Evolutionary conservation across 2,113 vertebrate species (phyloP), one percentile per base, ranked within the genome.

Genomic region (Megaceryle maxima): DNA sequence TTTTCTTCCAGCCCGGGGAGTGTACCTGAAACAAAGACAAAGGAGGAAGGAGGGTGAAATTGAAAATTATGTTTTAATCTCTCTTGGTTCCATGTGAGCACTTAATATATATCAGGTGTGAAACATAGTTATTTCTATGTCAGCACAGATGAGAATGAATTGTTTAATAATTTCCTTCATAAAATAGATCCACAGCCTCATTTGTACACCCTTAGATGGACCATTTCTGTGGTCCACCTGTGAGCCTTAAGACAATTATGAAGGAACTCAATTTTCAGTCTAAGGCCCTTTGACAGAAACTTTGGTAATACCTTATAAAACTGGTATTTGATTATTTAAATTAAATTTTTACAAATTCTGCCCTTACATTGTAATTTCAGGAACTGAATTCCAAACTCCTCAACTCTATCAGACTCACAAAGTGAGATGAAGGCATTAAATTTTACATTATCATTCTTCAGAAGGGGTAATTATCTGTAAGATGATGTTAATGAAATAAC

Each of bases 41-140:
- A 20, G 29, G 88, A 96, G 72, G 79, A 96, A 96, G 92, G 88
- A 96, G 92, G 88, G 76, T 88, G 90, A 96, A 79, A 88, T 29
- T 92, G 56, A 90, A 73, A 92, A 83, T 88, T 48, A 33, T 84
- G 60, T 33, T 92, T 77, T 63, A 77, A 78, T 55, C 41, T 89
- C 26, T n/a, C 55, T 90, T 48, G 67, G 39, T 81, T 78, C 41
- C 51, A 86, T 25, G 50, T 31, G 29, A 66, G 11, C 4, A 2
- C 78, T 94, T 91, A 20, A 53, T 78, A 37, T 15, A 76, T 29
- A 24, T 68, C 60, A 80, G 55, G 53, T 16, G 72, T 90, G 67
- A 77, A 94, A 74, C 29, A 26, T 8, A 55, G 26, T 53, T 59
- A 87, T 83, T 82, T 87, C 55, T 92, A 68, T 25, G 74, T 46